Percentiles rank a stretch among this genome's conserved stretches.
Conservation (phyloP, 1,140 invertebrate genomes). For the Sinonovacula constricta region DNA sequence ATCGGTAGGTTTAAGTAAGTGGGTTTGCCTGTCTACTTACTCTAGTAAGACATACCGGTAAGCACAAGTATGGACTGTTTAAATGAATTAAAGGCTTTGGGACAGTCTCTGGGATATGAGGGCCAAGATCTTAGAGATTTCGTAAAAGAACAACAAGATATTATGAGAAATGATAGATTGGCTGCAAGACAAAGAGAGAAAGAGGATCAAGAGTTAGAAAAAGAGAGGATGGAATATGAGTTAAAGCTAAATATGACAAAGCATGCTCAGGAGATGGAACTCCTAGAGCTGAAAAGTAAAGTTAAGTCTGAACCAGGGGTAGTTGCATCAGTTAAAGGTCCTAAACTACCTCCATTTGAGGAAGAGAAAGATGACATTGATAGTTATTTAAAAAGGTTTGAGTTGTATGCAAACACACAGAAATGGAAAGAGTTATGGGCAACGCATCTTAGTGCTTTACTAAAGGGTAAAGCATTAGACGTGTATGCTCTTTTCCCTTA, state of each 20-base stretch:
- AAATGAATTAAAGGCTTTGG: too few species aligned
- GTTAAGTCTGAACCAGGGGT: not conserved
- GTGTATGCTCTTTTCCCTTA: constrained; percentile 50
- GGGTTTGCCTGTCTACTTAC: too few species aligned
- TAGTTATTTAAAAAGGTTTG: constrained; percentile 41
- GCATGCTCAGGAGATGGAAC: not conserved
- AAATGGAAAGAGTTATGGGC: constrained; percentile 48
- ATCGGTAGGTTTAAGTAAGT: too few species aligned
- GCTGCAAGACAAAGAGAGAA: too few species aligned
- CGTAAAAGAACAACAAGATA: too few species aligned
- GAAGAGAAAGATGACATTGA: constrained; percentile 55
- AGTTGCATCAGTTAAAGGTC: not conserved
- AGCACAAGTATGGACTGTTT: too few species aligned
- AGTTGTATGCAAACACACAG: constrained; percentile 29
- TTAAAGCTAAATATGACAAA: not conserved
- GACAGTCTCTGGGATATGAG: too few species aligned
- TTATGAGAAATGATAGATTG: too few species aligned
- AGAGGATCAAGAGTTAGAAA: not conserved
- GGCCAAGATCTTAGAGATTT: too few species aligned
- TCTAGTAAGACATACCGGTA: too few species aligned
- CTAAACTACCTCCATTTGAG: constrained; percentile 52
- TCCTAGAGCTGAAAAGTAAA: not conserved
- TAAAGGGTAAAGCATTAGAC: constrained; percentile 55
- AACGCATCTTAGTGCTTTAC: constrained; percentile 39
- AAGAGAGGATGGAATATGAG: too few species aligned